Conservation (phyloP, 2,113 vertebrate species). For the Carettochelys insculpta region DNA sequence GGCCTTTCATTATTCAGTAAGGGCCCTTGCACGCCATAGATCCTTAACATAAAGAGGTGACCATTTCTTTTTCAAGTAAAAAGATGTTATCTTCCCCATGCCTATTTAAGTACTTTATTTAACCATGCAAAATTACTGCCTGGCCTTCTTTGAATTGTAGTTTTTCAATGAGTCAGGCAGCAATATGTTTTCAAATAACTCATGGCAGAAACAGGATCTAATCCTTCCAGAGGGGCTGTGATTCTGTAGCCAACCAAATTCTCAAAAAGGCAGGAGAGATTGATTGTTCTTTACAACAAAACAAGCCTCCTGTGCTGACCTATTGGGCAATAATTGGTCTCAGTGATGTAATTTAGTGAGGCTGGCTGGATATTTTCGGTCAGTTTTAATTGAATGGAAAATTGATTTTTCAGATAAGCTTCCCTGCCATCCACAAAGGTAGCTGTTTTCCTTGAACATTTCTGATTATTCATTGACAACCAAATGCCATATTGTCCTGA, state of each 20-base stretch:
- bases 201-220: neutral
- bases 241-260: neutral
- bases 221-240: neutral
- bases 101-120: slow-evolving; percentile 15
- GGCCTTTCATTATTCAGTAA: slow-evolving; percentile 10
- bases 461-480: neutral
- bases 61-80: neutral
- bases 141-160: neutral
- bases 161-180: neutral
- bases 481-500: neutral
- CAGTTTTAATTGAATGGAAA: neutral
- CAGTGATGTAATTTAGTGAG: slow-evolving; percentile 20
- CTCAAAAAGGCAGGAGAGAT: slow-evolving; percentile 19
- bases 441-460: slow-evolving; percentile 15
- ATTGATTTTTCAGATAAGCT: neutral
- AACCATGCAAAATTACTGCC: neutral
- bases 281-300: slow-evolving; percentile 5
- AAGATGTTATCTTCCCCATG: neutral
- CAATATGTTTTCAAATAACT: neutral
- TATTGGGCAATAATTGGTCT: slow-evolving; percentile 32
- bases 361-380: slow-evolving; percentile 11
- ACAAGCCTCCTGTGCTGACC: neutral
- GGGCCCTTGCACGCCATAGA: neutral
- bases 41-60: neutral
- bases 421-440: no score